A percentile compares a stretch with the other conserved stretches of the same genome.
phyloP scores from a whole-genome alignment of 2,113 vertebrate species.

The Ranitomeya variabilis region DNA sequence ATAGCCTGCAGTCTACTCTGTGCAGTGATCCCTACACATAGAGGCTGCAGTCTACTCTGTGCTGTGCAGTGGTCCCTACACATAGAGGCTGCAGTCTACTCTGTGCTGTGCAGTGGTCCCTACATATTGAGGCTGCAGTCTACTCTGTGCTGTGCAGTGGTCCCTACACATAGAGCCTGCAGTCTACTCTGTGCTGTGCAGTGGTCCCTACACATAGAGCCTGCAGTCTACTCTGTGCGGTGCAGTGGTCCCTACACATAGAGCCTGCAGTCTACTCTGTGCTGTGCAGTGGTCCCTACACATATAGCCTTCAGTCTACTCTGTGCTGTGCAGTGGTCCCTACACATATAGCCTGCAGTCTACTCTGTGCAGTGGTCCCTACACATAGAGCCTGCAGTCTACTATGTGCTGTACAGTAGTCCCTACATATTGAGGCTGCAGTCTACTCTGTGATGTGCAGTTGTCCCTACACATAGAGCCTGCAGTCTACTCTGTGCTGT shows the following conservation, averaged over 20 bases:
- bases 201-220: background rate
- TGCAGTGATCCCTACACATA: too few relatives aligned
- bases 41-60: background rate
- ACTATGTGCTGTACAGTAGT: background rate
- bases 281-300: background rate
- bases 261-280: background rate
- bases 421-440: background rate
- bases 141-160: background rate
- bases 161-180: background rate
- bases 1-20: too few relatives aligned
- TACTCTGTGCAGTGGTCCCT: background rate
- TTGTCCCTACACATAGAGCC: too few relatives aligned
- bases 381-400: background rate
- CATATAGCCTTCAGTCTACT: background rate
- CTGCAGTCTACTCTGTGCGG: background rate
- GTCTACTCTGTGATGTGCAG: background rate
- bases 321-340: background rate
- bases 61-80: background rate
- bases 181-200: background rate
- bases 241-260: background rate
- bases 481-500: background rate
- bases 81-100: background rate
- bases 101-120: background rate
- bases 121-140: background rate
- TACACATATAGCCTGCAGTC: background rate